Evolutionary conservation across 2,113 vertebrate genomes (phyloP).

Genomic region (Sylvicapra grimmia): DNA sequence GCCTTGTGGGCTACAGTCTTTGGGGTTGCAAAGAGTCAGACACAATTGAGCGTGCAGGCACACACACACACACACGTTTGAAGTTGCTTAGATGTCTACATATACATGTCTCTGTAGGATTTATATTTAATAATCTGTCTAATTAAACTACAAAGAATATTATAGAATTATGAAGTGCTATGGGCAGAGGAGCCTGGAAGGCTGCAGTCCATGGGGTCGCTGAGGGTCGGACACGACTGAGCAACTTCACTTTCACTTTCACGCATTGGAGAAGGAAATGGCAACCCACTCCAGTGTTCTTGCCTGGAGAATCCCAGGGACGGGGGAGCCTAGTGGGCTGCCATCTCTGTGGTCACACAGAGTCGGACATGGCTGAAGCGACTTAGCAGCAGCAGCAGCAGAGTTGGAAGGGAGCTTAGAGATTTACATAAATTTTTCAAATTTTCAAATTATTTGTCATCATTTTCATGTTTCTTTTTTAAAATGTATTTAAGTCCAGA

Average conservation of each 20-base stretch:
- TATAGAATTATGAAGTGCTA: neutral
- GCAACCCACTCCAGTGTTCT: no score
- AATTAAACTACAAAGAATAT: neutral
- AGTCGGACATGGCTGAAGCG: no score
- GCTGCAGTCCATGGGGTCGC: no score
- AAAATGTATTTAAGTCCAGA: neutral
- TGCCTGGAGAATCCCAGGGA: no score
- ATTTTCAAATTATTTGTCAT: neutral
- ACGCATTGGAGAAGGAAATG: no score
- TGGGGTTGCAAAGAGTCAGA: neutral
- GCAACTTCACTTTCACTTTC: no score
- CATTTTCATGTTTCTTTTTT: neutral
- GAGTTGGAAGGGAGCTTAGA: neutral
- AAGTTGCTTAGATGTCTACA: neutral
- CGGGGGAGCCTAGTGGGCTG: no score
- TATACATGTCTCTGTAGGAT: neutral
- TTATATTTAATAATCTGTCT: neutral
- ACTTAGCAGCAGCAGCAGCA: no score
- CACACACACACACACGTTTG: neutral
- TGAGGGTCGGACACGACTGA: no score
- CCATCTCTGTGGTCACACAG: no score
- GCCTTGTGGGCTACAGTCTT: neutral
- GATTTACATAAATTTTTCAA: neutral
- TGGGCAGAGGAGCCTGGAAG: no score
- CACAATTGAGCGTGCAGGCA: rapidly evolving